Base-by-base conservation (phyloP, 2,888 invertebrate genomes). In the Meandrusa payeni region DNA sequence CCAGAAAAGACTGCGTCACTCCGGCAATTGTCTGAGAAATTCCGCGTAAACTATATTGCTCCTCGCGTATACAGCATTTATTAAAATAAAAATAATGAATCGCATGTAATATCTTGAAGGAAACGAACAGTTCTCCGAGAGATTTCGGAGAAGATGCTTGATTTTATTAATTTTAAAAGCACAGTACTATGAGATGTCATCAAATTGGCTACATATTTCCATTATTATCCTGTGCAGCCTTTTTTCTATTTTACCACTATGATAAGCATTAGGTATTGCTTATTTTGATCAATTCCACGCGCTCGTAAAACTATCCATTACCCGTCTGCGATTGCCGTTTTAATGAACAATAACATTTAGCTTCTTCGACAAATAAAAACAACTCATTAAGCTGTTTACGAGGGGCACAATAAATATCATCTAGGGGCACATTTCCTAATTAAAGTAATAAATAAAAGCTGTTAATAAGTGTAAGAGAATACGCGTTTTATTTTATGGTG, bases 301-400 rank as follows among this genome's bases (percentile, higher is more conserved):
- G 11, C n/a, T 20, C 41, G 7, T 33, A 33, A 34, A 41, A 20
- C 9, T 32, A 34, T 22, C 13, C 33, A 41, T 41, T 34, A 41
- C 32, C 2, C 27, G 13, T 34, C 22, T 33, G 27, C 19, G 41
- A 27, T 34, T 27, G 9, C 22, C 9, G 4, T 5, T 27, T 41
- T 41, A 41, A 42, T 36, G 41, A 34, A 23, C 36, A 36, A 29
- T 36, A 42, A 36, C 9, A 2, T 17, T 26, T 24, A 15, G 23
- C 6, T 36, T 12, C 7, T 24, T 24, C 24, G 29, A 34, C 15
- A 12, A 36, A 42, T 42, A 36, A 42, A 41, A 36, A 28, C 36
- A 29, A 23, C 34, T 36, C 23, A 36, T 42, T 42, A 42, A 11
- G 10, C 7, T 10, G 34, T 42, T 42, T 42, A 41, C 41, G 41